phyloP scores from a whole-genome alignment of 2,888 invertebrate species.

The Cephus nigrinus region DNA sequence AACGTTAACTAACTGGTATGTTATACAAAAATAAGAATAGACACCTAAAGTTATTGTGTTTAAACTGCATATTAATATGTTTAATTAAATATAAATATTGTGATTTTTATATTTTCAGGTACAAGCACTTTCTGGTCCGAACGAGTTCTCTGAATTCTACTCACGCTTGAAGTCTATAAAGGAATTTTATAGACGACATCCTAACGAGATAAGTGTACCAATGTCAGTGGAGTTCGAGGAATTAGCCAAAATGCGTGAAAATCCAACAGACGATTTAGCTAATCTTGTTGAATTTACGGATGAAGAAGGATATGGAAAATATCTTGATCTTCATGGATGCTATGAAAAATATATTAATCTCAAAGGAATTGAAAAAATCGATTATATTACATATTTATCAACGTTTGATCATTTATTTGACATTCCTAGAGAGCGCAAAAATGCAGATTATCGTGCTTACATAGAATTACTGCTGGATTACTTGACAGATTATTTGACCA shows the following conservation, averaged over 20 bases:
- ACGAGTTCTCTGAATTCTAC: constrained; percentile 99
- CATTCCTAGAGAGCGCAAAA: constrained; percentile 90
- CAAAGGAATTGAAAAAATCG: constrained; percentile 96
- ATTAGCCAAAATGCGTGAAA: constrained; percentile 87
- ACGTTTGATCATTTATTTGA: constrained; percentile 97
- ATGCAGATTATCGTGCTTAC: constrained; percentile 88
- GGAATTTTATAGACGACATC: constrained; percentile 96
- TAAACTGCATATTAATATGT: not conserved
- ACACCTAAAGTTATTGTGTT: not conserved
- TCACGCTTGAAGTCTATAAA: constrained; percentile 92
- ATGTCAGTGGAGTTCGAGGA: constrained; percentile 99
- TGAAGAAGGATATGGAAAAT: constrained; percentile 99
- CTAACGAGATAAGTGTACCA: constrained; percentile 95
- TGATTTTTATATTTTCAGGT: constrained; percentile 41
- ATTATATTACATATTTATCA: constrained; percentile 95
- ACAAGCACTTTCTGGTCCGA: constrained; percentile 91
- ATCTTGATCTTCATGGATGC: constrained; percentile 95
- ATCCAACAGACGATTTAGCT: constrained; percentile 86
- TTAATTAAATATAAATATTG: not conserved
- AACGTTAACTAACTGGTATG: not conserved
- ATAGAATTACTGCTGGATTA: constrained; percentile 86
- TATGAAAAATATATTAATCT: constrained; percentile 96
- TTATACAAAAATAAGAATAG: not conserved
- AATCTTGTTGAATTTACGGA: constrained; percentile 96
- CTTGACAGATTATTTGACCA: constrained; percentile 81